Conservation (phyloP, 1,140 invertebrate species). For the Atta texana region DNA sequence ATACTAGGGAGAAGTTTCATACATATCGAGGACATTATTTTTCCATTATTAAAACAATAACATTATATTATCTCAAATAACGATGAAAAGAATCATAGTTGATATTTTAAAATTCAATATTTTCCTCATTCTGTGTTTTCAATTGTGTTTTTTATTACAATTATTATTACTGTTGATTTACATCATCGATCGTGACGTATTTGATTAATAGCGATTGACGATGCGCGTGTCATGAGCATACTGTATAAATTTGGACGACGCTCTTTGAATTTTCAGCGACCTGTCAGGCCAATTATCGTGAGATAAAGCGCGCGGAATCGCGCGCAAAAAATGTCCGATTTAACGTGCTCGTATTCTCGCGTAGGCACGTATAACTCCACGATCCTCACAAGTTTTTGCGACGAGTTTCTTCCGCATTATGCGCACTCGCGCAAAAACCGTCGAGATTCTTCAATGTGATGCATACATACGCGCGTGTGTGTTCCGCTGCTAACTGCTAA, state of each 20-base stretch:
- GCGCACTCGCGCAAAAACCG: slow-evolving; percentile 34
- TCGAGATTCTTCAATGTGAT: not conserved
- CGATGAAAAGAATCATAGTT: not conserved
- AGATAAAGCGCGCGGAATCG: slow-evolving; percentile 22
- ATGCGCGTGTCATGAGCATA: not conserved
- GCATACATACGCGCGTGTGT: too few species aligned
- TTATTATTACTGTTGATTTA: not conserved
- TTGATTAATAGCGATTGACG: not conserved
- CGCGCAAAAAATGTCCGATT: slow-evolving; percentile 34
- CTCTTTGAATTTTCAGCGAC: not conserved
- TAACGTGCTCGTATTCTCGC: slow-evolving; percentile 20
- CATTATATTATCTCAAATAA: slow-evolving; percentile 6
- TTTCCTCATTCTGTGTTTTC: not conserved
- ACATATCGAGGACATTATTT: not conserved
- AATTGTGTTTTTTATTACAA: not conserved
- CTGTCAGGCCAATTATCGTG: slow-evolving; percentile 17
- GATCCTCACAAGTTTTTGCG: slow-evolving; percentile 24
- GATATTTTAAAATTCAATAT: not conserved
- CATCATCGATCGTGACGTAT: not conserved
- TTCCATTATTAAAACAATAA: slow-evolving; percentile 9
- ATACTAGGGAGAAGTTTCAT: not conserved
- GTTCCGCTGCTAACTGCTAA: slow-evolving; percentile 9
- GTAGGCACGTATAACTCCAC: not conserved
- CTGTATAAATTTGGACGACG: slow-evolving; percentile 3
- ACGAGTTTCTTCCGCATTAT: slow-evolving; percentile 35